Evolutionary conservation across 2,797 vertebrate genomes (phyloP), one percentile per base, ranked within the genome.

Genomic region (Carcharodon carcharias): DNA sequence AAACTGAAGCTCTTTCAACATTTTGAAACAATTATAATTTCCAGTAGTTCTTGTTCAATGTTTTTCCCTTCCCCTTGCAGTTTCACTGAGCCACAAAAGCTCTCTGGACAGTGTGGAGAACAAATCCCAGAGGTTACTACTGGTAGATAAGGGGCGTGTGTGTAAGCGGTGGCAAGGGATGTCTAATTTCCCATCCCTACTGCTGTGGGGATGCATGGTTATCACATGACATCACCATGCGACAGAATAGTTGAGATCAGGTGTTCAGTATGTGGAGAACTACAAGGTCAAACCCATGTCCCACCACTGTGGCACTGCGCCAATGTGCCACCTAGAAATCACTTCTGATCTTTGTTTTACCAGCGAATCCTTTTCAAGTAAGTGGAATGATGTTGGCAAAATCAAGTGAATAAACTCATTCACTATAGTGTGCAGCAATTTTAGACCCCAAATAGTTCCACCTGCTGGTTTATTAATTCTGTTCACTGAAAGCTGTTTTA

Each of bases 1-100:
- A 93, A 93, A 93, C n/a, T 45, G 91, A 93, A 93, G 63, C n/a
- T 67, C 61, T 93, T 93, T 45, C n/a, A 67, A 65, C 91, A 93
- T 93, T 23, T 93, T 67, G 63, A 67, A 93, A 67, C 61, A 45
- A 67, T 45, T 67, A 45, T 65, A 93, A 45, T 93, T 93, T 93
- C 91, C 91, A 93, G 91, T 45, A 45, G 21, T n/a, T 63, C 35
- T 65, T 40, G 26, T 65, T 65, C 61, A 93, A 9, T 67, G n/a
- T 26, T 93, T 93, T 67, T 67, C 35, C 23, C 45, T 67, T 45
- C 21, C n/a, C 16, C n/a, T 63, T 63, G 56, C 16, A 31, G 6
- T 63, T 92, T 92, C 58, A 54, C 11, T 65, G 18, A 40, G n/a
- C 61, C n/a, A 65, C 16, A 65, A 23, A 35, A 67, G 23, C n/a